Evolutionary conservation across 2,888 invertebrate species (phyloP).

Genomic region (Drosophila koepferae): DNA sequence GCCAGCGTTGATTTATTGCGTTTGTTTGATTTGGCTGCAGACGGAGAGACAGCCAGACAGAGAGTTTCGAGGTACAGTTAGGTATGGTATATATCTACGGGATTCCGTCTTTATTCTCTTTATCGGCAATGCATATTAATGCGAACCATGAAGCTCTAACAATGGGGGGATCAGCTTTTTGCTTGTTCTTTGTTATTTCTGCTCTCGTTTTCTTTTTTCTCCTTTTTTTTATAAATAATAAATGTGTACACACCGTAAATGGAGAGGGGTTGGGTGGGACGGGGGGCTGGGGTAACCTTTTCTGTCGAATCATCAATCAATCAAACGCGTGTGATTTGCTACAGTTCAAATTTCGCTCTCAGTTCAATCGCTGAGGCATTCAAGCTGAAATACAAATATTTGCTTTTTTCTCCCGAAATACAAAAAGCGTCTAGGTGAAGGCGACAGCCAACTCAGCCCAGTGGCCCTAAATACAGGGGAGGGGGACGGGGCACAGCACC

Average conservation of each 20-base stretch:
- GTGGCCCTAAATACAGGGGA: background rate
- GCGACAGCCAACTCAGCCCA: constrained; percentile 1
- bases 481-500: constrained; percentile 28
- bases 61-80: background rate
- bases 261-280: too few relatives aligned
- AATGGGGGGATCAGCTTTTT: constrained; percentile 38
- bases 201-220: constrained; percentile 14
- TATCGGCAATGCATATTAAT: constrained; percentile 78
- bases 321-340: constrained; percentile 78
- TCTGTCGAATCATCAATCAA: constrained; percentile 78
- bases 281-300: constrained; percentile 34
- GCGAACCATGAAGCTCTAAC: constrained; percentile 47
- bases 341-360: constrained; percentile 77
- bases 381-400: constrained; percentile 78
- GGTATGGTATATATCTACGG: constrained; percentile 7
- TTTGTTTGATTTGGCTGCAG: constrained; percentile 68
- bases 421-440: constrained; percentile 45
- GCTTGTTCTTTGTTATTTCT: constrained; percentile 23
- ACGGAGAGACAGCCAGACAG: constrained; percentile 11
- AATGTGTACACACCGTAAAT: constrained; percentile 37
- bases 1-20: constrained; percentile 75
- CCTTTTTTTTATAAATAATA: constrained; percentile 57
- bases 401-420: constrained; percentile 67
- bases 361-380: constrained; percentile 77
- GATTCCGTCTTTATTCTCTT: constrained; percentile 33